Conservation (phyloP, 2,113 vertebrate species). For the Burhinus oedicnemus region DNA sequence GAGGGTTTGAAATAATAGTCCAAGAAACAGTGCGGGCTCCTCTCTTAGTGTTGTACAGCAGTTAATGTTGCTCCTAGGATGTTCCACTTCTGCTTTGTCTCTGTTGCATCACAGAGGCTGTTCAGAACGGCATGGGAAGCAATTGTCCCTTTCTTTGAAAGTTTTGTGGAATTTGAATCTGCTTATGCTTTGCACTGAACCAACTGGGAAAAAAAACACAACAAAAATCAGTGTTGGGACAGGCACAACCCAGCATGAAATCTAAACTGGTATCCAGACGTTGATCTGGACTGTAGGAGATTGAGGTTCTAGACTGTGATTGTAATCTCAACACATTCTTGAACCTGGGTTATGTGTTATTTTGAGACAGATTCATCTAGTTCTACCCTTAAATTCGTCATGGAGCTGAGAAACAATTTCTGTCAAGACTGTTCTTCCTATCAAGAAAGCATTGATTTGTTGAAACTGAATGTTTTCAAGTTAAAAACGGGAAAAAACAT, state of each 20-base stretch:
- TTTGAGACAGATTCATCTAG: neutral
- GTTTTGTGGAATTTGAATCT: neutral
- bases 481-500: neutral
- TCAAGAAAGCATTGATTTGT: neutral
- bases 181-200: neutral
- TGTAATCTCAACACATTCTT: neutral
- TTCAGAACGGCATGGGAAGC: neutral
- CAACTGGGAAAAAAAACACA: neutral
- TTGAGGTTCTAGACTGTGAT: neutral
- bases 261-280: neutral
- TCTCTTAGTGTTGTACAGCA: neutral
- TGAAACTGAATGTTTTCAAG: neutral
- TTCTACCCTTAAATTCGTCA: neutral
- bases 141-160: neutral
- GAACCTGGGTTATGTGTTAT: neutral
- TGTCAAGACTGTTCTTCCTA: neutral
- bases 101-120: neutral
- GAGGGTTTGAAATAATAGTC: neutral
- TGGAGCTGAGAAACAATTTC: neutral
- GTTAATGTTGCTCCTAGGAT: neutral
- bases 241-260: neutral
- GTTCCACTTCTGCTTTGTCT: neutral
- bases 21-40: neutral
- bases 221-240: neutral
- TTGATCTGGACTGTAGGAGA: neutral